Evolutionary conservation across 2,113 vertebrate species (phyloP), one percentile per base, ranked within the genome.

Genomic region (Toxotes chatareus): DNA sequence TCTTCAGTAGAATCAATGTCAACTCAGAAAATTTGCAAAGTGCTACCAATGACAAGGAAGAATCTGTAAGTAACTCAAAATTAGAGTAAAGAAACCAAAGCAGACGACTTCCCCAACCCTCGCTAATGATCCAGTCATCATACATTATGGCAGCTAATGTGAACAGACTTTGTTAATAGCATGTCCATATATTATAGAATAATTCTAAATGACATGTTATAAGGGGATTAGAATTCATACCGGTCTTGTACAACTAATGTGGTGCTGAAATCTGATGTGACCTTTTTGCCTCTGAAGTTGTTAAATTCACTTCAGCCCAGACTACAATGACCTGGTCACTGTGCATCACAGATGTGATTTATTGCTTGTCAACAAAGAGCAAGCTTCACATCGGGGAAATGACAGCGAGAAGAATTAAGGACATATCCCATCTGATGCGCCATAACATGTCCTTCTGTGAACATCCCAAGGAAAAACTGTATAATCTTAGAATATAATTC

Each of bases 401-500:
- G 59, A 65, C 68, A 68, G 32, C 0, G 9, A 57, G 59, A 64
- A 49, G 36, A 82, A 73, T 80, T 61, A 74, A 77, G 7, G 55
- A 59, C 36, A 10, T 23, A 44, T 61, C 74, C 64, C 61, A 59
- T 75, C 61, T 38, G 63, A 66, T 64, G 4, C 1, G 2, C 47
- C 59, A 53, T 3, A 44, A 64, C 13, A 6, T 34, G 38, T 72
- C 62, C 64, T 72, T 55, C 21, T 40, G 38, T 21, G 40, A 11
- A 65, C 51, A 80, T 65, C 64, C 73, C 23, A 59, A 36, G 65
- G 61, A 56, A 80, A 42, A 27, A 73, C 21, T 60, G 40, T 6
- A 17, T 64, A 60, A 88, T 88, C 82, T 44, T 59, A 57, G 83
- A 80, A 82, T 80, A 56, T 51, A 56, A 82, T 76, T 65, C 57